Evolutionary conservation across 2,888 invertebrate species (phyloP).

Genomic region (Galeruca laticollis): DNA sequence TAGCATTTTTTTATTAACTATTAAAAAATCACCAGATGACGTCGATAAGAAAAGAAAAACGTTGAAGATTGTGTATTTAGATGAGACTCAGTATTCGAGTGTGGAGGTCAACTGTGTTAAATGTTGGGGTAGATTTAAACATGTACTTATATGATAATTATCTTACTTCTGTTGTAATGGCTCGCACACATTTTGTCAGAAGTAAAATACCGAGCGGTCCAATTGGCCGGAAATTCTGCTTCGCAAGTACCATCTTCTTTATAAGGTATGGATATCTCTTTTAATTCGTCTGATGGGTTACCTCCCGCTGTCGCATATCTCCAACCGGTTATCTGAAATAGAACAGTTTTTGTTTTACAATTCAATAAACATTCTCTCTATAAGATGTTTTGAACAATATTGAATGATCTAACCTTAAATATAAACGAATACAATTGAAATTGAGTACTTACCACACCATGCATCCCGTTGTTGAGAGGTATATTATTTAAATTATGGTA

Average conservation of each 20-base stretch:
- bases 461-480: slow-evolving; percentile 19
- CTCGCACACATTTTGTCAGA: slow-evolving; percentile 58
- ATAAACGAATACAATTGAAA: neutral
- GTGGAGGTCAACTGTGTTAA: too few species aligned
- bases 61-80: too few species aligned
- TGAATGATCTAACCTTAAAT: too few species aligned
- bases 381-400: too few species aligned
- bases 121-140: too few species aligned
- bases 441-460: slow-evolving; percentile 51
- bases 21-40: too few species aligned
- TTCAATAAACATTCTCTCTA: too few species aligned
- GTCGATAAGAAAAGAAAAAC: too few species aligned
- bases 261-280: slow-evolving; percentile 52
- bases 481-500: slow-evolving; percentile 44
- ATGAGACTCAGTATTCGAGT: too few species aligned
- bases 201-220: slow-evolving; percentile 45
- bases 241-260: slow-evolving; percentile 48
- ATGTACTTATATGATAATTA: too few species aligned
- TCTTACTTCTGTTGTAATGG: slow-evolving; percentile 52
- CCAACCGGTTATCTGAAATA: slow-evolving; percentile 59
- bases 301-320: slow-evolving; percentile 54
- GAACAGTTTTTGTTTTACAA: neutral
- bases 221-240: slow-evolving; percentile 47
- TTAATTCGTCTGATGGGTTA: slow-evolving; percentile 52
- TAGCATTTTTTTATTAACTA: too few species aligned